Evolutionary conservation across 2,797 vertebrate genomes (phyloP).

Genomic region (Setipinna tenuifilis): DNA sequence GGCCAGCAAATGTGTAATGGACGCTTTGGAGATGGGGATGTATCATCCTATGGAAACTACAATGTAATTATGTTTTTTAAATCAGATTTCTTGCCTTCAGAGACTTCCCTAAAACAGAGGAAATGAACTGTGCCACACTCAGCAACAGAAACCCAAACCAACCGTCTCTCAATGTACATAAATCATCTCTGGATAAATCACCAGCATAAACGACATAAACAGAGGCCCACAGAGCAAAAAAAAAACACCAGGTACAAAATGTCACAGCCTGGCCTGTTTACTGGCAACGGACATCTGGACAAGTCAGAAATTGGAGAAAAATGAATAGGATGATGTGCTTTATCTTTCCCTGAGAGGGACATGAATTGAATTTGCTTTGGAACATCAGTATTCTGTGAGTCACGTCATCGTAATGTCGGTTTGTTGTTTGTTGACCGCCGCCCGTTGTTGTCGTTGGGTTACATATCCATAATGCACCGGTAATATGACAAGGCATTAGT

Average conservation of each 20-base stretch:
- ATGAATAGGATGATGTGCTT: conserved; percentile 13
- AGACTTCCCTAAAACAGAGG: conserved; percentile 53
- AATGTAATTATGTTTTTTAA: conserved; percentile 65
- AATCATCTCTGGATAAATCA: background rate
- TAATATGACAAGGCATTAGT: conserved; percentile 52
- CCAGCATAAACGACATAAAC: background rate
- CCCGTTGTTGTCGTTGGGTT: conserved; percentile 24
- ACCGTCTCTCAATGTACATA: background rate
- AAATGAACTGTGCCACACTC: conserved; percentile 39
- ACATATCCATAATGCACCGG: conserved; percentile 45
- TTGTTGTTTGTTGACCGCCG: background rate
- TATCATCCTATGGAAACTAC: conserved; percentile 59
- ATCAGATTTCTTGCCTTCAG: conserved; percentile 68
- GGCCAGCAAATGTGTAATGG: conserved; percentile 58
- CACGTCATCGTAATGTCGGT: background rate
- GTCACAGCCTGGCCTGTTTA: background rate
- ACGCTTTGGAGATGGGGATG: conserved; percentile 57
- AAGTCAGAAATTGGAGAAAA: conserved; percentile 4
- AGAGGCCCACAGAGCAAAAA: background rate
- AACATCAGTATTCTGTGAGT: conserved; percentile 20
- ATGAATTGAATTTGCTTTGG: conserved; percentile 9
- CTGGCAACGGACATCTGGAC: conserved; percentile 4
- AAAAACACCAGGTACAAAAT: background rate
- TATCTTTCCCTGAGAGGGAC: conserved; percentile 17
- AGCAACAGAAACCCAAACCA: background rate